Evolutionary conservation across 2,113 vertebrate genomes (phyloP), one percentile per base, ranked within the genome.

Genomic region (Clarias gariepinus): DNA sequence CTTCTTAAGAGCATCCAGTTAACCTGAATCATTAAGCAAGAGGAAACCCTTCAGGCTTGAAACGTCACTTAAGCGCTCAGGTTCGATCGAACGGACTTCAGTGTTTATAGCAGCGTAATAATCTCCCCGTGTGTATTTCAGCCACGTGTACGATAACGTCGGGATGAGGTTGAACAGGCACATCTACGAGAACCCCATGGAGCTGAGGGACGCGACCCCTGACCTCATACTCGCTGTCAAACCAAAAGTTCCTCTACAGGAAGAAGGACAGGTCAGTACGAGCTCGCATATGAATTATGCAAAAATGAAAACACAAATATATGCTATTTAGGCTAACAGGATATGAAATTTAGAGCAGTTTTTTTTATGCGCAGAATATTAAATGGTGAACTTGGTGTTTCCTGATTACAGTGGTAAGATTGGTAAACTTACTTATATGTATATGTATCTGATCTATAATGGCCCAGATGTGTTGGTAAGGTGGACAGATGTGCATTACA

Each of bases 221-320:
- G 97, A 98, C 91, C 95, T 98, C 89, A 96, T 97, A 90, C 93
- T 96, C 88, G 95, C 95, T 0, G 92, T 95, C 87, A 96, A 95
- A 4, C 92, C 95, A 83, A 97, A 96, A 87, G 87, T 92, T 4
- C 85, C 90, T 52, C 81, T 89, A 23, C 92, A 91, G 33, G 94
- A 94, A 25, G 89, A 91, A 0, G 47, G 68, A 52, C 82, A 86
- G 82, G 85, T 85, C 73, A 87, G 85, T 57, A 90, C 30, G 63
- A n/a, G 21, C 55, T 74, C 82, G 60, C 57, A 52, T n/a, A n/a
- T n/a, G n/a, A n/a, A n/a, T n/a, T 36, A 66, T 16, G n/a, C n/a
- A n/a, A n/a, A n/a, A n/a, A 60, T 9, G 18, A 6, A 84, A 57
- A 84, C 23, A 58, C 21, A 33, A 21, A 58, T 15, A 12, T 4